A percentile compares a stretch with the other conserved stretches of the same genome.
These are phyloP conservation scores for Carabus problematicus DNA, from an alignment of 2,888 invertebrate genomes.

Conservation along the genomic window DNA sequence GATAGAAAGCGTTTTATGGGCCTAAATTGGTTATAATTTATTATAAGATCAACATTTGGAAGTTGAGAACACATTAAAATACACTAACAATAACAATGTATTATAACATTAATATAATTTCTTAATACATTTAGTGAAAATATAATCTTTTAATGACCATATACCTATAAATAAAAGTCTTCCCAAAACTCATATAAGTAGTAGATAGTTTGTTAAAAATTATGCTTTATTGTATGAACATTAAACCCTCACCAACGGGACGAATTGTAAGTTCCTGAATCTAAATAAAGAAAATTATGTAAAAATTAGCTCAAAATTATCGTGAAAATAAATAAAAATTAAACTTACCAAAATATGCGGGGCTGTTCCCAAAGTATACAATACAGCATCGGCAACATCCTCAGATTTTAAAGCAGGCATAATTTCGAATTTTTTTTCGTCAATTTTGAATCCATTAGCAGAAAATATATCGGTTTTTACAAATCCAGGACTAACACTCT, in stretches of 20 bases:
- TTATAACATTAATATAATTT: too few relatives aligned
- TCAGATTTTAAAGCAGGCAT: neutral
- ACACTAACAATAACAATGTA: too few relatives aligned
- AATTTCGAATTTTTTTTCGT: neutral
- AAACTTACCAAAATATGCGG: neutral
- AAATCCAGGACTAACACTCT: slow-evolving; percentile 4
- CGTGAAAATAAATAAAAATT: neutral
- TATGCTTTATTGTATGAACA: neutral
- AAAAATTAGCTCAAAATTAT: neutral
- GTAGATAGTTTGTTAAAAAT: too few relatives aligned
- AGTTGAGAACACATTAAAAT: too few relatives aligned
- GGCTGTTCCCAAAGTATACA: neutral
- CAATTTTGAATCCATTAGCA: neutral
- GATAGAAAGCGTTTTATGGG: slow-evolving; percentile 58
- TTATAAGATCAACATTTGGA: too few relatives aligned
- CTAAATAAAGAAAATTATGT: neutral
- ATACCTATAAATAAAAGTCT: too few relatives aligned
- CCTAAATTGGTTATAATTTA: slow-evolving; percentile 29
- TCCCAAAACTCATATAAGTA: too few relatives aligned
- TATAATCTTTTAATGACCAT: too few relatives aligned
- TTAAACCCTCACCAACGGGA: neutral
- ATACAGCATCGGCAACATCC: slow-evolving; percentile 3
- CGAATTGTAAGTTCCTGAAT: neutral
- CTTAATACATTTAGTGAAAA: too few relatives aligned
- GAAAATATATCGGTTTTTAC: neutral